Conservation (phyloP, 2,888 invertebrate genomes). For the Norana najaformis region DNA sequence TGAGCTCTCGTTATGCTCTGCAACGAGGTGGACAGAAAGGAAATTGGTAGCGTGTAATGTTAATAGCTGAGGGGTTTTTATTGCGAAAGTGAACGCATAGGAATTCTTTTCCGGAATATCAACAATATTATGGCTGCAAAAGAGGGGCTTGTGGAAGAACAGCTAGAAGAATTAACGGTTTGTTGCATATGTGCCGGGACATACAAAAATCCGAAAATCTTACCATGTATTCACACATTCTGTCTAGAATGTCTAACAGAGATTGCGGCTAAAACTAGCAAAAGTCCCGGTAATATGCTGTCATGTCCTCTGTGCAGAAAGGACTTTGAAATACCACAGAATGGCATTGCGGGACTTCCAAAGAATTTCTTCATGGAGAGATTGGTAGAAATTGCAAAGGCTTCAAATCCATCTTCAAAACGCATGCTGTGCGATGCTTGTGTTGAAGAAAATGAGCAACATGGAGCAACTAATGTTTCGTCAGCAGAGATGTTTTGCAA, state of each 20-base stretch:
- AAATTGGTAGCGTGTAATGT: too few species aligned
- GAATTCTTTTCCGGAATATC: too few species aligned
- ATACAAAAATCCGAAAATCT: not conserved
- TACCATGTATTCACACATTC: slow-evolving; percentile 13
- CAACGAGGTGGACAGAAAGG: too few species aligned
- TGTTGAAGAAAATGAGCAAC: not conserved
- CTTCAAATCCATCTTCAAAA: not conserved
- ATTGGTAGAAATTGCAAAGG: not conserved
- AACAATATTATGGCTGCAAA: too few species aligned
- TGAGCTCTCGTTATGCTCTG: too few species aligned
- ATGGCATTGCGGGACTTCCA: not conserved
- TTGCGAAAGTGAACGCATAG: too few species aligned
- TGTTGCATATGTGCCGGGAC: not conserved
- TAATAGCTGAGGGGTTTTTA: too few species aligned
- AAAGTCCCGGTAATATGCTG: not conserved
- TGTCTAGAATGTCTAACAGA: not conserved
- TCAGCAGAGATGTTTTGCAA: not conserved
- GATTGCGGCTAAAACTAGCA: not conserved
- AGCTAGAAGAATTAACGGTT: too few species aligned
- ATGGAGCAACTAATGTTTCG: too few species aligned
- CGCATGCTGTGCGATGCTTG: not conserved
- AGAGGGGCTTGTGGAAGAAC: too few species aligned
- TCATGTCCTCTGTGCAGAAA: not conserved
- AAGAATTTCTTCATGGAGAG: not conserved
- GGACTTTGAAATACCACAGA: not conserved